Evolutionary conservation across 2,797 vertebrate species (phyloP).

Genomic region (Sebastes diploproa): DNA sequence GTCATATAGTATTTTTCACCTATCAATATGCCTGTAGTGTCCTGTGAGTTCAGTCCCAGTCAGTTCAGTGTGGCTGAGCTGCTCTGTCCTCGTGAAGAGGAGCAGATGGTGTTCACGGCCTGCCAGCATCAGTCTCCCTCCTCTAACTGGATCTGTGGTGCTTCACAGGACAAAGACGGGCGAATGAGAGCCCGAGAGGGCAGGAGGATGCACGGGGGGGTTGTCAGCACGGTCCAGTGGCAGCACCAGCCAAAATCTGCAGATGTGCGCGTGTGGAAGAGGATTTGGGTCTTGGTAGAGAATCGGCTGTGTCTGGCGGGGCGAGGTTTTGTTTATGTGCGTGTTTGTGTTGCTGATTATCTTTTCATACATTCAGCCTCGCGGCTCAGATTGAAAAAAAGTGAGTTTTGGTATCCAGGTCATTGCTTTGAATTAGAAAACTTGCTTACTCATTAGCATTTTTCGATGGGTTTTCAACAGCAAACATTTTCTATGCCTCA

Average conservation of each 20-base stretch:
- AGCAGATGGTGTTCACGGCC: conserved; percentile 67
- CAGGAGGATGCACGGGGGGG: background rate
- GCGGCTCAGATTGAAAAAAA: conserved; percentile 1
- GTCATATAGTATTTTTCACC: background rate
- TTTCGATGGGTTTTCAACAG: background rate
- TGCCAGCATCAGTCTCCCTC: conserved; percentile 52
- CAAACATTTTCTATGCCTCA: background rate
- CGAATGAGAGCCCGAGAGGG: conserved; percentile 22
- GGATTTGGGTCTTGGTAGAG: conserved; percentile 32
- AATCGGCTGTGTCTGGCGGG: background rate
- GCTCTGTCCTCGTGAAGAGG: conserved; percentile 30
- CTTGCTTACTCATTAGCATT: conserved; percentile 15
- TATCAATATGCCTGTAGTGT: background rate
- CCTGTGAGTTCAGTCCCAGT: conserved; percentile 1
- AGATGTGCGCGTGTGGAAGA: conserved; percentile 31
- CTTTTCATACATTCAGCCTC: conserved; percentile 29
- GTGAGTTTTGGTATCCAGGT: conserved; percentile 22
- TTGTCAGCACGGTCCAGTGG: conserved; percentile 16
- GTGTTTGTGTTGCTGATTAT: conserved; percentile 36
- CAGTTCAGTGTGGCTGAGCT: background rate
- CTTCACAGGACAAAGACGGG: conserved; percentile 55
- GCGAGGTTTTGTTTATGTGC: conserved; percentile 22
- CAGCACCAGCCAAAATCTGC: conserved; percentile 42
- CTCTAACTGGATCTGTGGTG: conserved; percentile 41
- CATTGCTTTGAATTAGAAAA: conserved; percentile 22